These are phyloP conservation scores for Pterostichus niger DNA, from an alignment of 2,888 invertebrate species.

Conservation along the genomic window DNA sequence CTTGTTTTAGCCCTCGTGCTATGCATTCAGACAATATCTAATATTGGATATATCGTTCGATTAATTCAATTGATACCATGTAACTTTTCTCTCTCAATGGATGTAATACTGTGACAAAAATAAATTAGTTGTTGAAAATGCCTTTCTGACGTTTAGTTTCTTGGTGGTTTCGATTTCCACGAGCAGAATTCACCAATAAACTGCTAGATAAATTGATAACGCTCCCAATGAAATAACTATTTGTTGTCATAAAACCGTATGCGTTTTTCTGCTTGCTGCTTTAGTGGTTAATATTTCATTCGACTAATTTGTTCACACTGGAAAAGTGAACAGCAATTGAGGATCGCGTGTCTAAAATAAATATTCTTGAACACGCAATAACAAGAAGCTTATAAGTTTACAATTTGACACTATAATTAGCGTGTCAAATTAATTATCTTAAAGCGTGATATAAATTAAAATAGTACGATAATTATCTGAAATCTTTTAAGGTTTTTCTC, in stretches of 20 bases:
- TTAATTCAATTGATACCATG: slow-evolving; percentile 72
- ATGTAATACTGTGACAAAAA: slow-evolving; percentile 70
- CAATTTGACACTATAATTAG: slow-evolving; percentile 31
- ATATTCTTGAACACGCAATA: slow-evolving; percentile 21
- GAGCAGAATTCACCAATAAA: slow-evolving; percentile 12
- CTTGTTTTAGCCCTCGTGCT: slow-evolving; percentile 37
- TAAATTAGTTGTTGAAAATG: slow-evolving; percentile 69
- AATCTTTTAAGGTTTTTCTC: not conserved
- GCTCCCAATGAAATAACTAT: slow-evolving; percentile 37
- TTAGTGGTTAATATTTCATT: not conserved
- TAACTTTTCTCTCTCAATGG: slow-evolving; percentile 68
- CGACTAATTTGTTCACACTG: slow-evolving; percentile 24
- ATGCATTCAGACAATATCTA: slow-evolving; percentile 70
- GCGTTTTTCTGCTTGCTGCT: not conserved
- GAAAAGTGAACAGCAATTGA: not conserved
- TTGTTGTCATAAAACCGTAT: slow-evolving; percentile 21
- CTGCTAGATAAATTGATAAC: slow-evolving; percentile 37
- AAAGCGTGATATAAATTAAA: not conserved
- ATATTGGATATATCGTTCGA: slow-evolving; percentile 71
- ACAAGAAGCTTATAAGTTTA: slow-evolving; percentile 20
- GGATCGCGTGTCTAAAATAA: slow-evolving; percentile 36
- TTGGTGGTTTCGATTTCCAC: slow-evolving; percentile 11
- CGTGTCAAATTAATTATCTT: slow-evolving; percentile 19
- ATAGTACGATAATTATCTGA: slow-evolving; percentile 9
- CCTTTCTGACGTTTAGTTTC: slow-evolving; percentile 28